Evolutionary conservation across 2,113 vertebrate species (phyloP).

Genomic region (Calyptomena viridis): DNA sequence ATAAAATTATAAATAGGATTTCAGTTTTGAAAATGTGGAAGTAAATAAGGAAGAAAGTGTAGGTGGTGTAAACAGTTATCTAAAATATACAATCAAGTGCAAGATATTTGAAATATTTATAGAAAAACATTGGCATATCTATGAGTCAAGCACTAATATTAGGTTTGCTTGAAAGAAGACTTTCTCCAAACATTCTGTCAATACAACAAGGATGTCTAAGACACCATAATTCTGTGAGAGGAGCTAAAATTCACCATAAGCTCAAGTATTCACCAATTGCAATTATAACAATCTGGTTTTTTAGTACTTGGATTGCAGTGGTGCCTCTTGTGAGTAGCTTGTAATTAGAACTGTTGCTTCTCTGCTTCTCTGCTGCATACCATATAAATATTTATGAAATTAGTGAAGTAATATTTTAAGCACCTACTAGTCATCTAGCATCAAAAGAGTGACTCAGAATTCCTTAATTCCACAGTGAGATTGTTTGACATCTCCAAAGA

Average conservation of each 20-base stretch:
- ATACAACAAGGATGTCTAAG: not conserved
- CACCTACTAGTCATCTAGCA: not conserved
- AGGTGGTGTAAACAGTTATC: not conserved
- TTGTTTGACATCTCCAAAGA: not conserved
- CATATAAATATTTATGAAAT: slow-evolving; percentile 58
- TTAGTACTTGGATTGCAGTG: not conserved
- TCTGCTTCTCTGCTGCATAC: not conserved
- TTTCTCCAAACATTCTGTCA: not conserved
- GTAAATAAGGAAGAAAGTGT: not conserved
- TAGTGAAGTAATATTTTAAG: not conserved
- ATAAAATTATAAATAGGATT: not conserved
- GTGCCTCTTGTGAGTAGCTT: slow-evolving; percentile 1
- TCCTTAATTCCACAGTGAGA: not conserved
- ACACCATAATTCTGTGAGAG: not conserved
- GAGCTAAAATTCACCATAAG: not conserved
- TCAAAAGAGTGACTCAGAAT: not conserved
- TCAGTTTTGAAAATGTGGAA: not conserved
- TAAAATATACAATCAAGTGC: not conserved
- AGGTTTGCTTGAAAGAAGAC: not conserved
- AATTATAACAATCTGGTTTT: not conserved
- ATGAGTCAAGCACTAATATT: not conserved
- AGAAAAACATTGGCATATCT: not conserved
- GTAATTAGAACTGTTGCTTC: slow-evolving; percentile 8
- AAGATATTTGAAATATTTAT: not conserved
- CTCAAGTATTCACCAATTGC: not conserved